Evolutionary conservation across 2,888 invertebrate species (phyloP).

Genomic region (Rhyacophila evoluta): DNA sequence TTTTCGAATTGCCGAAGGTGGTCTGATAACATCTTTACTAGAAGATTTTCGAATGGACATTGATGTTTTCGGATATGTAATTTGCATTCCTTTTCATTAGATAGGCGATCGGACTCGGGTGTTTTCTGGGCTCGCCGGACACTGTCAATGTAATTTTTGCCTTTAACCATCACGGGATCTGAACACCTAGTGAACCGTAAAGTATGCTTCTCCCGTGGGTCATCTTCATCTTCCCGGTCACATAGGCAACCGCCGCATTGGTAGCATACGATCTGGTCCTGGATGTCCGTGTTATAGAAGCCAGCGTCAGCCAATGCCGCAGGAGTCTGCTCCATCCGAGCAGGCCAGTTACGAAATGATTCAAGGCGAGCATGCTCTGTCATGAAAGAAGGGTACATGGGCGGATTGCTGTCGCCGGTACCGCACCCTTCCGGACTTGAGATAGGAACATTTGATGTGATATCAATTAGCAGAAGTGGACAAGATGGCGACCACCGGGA

Average conservation of each 20-base stretch:
- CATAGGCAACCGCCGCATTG: slow-evolving; percentile 94
- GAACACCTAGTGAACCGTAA: slow-evolving; percentile 92
- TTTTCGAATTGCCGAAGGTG: too few relatives aligned
- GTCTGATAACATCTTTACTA: too few relatives aligned
- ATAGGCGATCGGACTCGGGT: slow-evolving; percentile 55
- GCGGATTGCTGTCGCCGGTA: slow-evolving; percentile 60
- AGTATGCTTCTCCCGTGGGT: slow-evolving; percentile 96
- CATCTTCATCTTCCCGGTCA: slow-evolving; percentile 92
- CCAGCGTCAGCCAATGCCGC: slow-evolving; percentile 88
- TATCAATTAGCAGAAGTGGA: slow-evolving; percentile 79
- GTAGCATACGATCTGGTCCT: slow-evolving; percentile 93
- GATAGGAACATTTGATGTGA: slow-evolving; percentile 72
- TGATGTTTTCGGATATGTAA: too few relatives aligned
- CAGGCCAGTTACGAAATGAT: slow-evolving; percentile 85
- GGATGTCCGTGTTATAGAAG: slow-evolving; percentile 90
- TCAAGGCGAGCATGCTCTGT: slow-evolving; percentile 77
- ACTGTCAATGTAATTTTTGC: slow-evolving; percentile 71
- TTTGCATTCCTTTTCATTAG: slow-evolving; percentile 82
- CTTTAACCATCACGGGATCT: slow-evolving; percentile 84
- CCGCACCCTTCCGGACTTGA: slow-evolving; percentile 59
- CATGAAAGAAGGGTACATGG: slow-evolving; percentile 78
- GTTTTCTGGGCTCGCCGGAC: slow-evolving; percentile 47
- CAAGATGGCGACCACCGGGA: slow-evolving; percentile 84
- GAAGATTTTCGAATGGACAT: too few relatives aligned
- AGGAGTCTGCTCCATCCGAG: slow-evolving; percentile 82